Percentiles rank a stretch among this genome's conserved stretches.
phyloP scores from a whole-genome alignment of 2,888 invertebrate species.

The Campoplex capitator region DNA sequence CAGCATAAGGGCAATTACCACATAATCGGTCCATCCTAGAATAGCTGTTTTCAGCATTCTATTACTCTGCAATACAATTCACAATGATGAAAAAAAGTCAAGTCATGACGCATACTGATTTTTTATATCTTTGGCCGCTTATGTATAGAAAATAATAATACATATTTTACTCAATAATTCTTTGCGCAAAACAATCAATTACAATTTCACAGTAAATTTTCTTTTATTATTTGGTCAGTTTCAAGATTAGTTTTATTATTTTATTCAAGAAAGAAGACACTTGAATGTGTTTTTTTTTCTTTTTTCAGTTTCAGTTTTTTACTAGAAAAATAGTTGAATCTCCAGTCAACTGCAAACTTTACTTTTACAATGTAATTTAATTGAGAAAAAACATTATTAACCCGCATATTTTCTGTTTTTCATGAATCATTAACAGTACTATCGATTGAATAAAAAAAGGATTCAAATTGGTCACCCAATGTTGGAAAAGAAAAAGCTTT shows the following conservation, averaged over 20 bases:
- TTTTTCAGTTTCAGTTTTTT: too few species aligned
- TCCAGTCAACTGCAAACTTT: not conserved
- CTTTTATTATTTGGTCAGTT: not conserved
- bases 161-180: too few species aligned
- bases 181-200: too few species aligned
- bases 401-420: not conserved
- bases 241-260: not conserved
- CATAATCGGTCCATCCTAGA: slow-evolving; percentile 91
- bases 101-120: not conserved
- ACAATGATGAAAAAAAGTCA: not conserved
- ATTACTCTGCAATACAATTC: slow-evolving; percentile 18
- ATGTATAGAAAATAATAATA: not conserved
- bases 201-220: not conserved
- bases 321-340: not conserved
- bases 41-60: slow-evolving; percentile 73
- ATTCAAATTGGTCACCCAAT: not conserved
- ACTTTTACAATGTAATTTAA: not conserved
- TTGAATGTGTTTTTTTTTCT: not conserved
- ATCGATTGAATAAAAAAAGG: not conserved
- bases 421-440: not conserved
- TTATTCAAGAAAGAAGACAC: not conserved
- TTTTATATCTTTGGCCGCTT: not conserved
- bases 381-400: not conserved
- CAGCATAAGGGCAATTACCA: slow-evolving; percentile 90
- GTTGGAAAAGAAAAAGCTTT: not conserved